Percentiles rank a stretch among this genome's conserved stretches.
phyloP scores from a whole-genome alignment of 2,797 vertebrate genomes.

The Siniperca obscura region DNA sequence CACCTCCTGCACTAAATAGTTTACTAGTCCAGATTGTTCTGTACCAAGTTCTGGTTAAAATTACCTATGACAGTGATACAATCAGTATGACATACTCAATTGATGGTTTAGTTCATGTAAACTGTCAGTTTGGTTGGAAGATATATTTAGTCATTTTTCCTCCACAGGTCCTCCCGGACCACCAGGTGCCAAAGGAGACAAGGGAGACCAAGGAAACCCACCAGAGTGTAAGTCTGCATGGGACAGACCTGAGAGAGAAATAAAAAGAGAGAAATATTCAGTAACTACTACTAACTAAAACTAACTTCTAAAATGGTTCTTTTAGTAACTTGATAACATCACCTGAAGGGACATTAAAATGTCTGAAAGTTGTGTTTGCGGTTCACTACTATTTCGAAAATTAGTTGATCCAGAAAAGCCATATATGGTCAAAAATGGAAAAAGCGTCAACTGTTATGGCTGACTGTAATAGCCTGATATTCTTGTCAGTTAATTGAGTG shows the following conservation, averaged over 20 bases:
- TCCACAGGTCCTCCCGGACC: conserved; percentile 47
- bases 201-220: not conserved
- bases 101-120: not conserved
- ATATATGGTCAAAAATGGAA: not conserved
- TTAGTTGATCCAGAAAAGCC: not conserved
- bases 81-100: not conserved
- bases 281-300: not conserved
- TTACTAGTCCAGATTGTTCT: not conserved
- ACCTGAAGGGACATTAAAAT: not conserved
- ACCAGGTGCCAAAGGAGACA: conserved; percentile 58
- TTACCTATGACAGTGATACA: not conserved
- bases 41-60: not conserved
- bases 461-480: not conserved
- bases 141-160: not conserved
- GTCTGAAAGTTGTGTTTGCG: not conserved
- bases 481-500: not conserved
- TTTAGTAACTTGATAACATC: not conserved
- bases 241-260: not conserved
- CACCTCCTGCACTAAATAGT: not conserved
- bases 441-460: not conserved
- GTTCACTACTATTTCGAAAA: not conserved
- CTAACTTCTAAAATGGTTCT: not conserved
- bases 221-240: conserved; percentile 32
- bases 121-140: not conserved
- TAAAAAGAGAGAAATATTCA: not conserved